Base-by-base conservation (phyloP, 2,797 vertebrate species). In the Harpagifer antarcticus region DNA sequence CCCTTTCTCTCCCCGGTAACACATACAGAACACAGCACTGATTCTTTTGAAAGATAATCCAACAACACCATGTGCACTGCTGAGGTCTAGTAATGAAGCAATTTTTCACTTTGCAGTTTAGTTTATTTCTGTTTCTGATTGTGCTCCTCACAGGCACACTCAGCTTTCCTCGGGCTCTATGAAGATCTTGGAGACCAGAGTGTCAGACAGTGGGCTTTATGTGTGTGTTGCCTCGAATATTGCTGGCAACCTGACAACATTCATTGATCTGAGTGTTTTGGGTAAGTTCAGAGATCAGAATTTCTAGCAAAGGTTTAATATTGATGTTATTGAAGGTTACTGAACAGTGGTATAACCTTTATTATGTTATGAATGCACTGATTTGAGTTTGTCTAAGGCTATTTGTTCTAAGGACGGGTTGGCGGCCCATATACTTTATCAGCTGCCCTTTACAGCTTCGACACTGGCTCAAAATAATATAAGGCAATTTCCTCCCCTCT, bases 211-310 rank as follows among this genome's bases (percentile, higher is more conserved):
- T 58, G 98, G 97, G 70, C 92, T 95, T 75, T 99, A 99, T 82
- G 85, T 96, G 75, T 99, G 98, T 71, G 94, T 97, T 15, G 98
- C 97, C 74, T 96, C 96, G 76, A 99, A 99, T 89, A 98, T 99
- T 81, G 98, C 98, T 53, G 98, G 98, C 55, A 99, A 99, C 58
- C 90, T 96, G 74, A 98, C 96, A 76, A 96, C 96, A 56, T 89
- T 90, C 3, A 84, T 98, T 74, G 95, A 94, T 60, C 93, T 99
- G 74, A 96, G 82, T 76, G 94, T 99, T 74, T 86, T 96, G 15
- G 98, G 98, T 99, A 92, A 93, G 95, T 87, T 16, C 7, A 20
- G 42, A 68, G 17, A 54, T 49, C 3, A 19, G 8, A 55, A 74
- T 33, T 12, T 15, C 40, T 11, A 49, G n/a, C 13, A 68, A 33